Evolutionary conservation across 2,113 vertebrate species (phyloP).

Genomic region (Cyprinodon brontotheroides): DNA sequence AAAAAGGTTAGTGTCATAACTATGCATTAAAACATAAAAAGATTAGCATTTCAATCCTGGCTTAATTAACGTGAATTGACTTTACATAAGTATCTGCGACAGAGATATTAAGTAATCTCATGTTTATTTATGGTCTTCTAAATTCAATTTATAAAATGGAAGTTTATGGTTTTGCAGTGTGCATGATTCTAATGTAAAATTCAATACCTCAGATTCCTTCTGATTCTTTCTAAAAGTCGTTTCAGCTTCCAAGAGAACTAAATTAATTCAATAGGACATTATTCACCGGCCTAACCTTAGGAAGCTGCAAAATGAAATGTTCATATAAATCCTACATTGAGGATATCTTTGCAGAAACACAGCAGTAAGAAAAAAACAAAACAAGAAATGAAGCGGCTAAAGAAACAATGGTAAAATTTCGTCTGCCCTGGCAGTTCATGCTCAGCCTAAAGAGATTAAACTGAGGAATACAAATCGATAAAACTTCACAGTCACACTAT

Average conservation of each 20-base stretch:
- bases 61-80: too few species aligned
- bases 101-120: background rate
- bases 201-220: background rate
- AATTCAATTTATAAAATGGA: too few species aligned
- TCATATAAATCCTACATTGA: background rate
- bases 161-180: too few species aligned
- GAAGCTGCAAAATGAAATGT: too few species aligned
- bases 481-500: slow-evolving; percentile 14
- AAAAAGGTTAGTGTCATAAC: background rate
- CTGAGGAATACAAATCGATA: background rate
- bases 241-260: background rate
- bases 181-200: too few species aligned
- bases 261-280: background rate
- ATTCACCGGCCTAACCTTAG: too few species aligned
- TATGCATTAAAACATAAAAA: background rate
- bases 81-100: background rate
- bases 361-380: background rate
- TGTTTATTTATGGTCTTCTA: background rate
- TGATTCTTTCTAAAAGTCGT: background rate
- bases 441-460: slow-evolving; percentile 6
- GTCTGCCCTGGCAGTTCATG: background rate
- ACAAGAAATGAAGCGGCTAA: slow-evolving; percentile 9
- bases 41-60: background rate
- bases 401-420: slow-evolving; percentile 4
- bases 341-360: background rate